phyloP scores from a whole-genome alignment of 1,140 invertebrate species.

The Drosophila triauraria region DNA sequence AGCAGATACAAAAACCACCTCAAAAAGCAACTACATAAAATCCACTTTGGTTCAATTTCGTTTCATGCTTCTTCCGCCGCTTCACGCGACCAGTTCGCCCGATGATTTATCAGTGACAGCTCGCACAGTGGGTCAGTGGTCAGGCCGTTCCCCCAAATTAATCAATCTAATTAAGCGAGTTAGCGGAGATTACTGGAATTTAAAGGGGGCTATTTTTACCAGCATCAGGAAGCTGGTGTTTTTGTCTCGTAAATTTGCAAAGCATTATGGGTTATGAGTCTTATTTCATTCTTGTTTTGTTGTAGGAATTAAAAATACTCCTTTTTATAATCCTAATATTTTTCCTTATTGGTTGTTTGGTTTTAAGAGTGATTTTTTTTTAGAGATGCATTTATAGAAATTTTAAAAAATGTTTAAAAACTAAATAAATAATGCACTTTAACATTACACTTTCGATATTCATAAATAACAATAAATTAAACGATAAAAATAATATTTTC shows the following conservation, averaged over 20 bases:
- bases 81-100: conserved; percentile 50
- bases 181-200: conserved; percentile 10
- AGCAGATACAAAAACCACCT: conserved; percentile 59
- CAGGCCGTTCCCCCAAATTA: neutral
- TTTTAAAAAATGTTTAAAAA: no score
- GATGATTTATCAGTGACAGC: conserved; percentile 50
- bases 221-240: neutral
- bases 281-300: neutral
- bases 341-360: no score
- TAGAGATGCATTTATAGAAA: no score
- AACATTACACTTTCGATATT: neutral
- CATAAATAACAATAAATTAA: no score
- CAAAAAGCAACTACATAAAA: conserved; percentile 35
- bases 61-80: conserved; percentile 51
- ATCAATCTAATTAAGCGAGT: conserved; percentile 28
- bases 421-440: no score
- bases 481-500: no score
- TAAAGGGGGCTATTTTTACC: neutral
- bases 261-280: neutral
- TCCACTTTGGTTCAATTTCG: conserved; percentile 57
- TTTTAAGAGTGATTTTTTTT: no score
- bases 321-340: neutral
- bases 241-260: neutral
- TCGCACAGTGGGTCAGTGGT: conserved; percentile 42
- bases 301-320: neutral